Percentiles rank a stretch among this genome's conserved stretches.
These are phyloP conservation scores for Polyploca ridens DNA, from an alignment of 2,888 invertebrate genomes.

Conservation along the genomic window DNA sequence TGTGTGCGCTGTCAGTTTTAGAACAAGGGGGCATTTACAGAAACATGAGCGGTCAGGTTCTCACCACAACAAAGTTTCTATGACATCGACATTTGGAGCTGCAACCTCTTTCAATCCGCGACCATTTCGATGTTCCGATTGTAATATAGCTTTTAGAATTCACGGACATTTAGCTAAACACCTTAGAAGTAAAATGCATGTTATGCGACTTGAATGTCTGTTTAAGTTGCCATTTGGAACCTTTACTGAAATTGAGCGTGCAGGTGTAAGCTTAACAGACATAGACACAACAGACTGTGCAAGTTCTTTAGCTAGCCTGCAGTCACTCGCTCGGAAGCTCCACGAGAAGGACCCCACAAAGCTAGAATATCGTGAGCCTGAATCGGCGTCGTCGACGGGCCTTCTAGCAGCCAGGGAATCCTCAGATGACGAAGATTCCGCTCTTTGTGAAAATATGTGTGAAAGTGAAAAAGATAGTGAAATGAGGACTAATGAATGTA, in stretches of 20 bases:
- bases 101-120: conserved; percentile 96
- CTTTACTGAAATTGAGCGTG: conserved; percentile 96
- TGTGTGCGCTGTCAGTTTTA: conserved; percentile 95
- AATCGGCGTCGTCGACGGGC: conserved; percentile 51
- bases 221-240: conserved; percentile 97
- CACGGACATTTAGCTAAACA: conserved; percentile 99
- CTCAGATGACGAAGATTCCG: conserved; percentile 82
- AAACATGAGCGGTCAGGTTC: conserved; percentile 97
- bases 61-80: conserved; percentile 96
- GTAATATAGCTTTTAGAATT: conserved; percentile 97
- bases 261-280: conserved; percentile 94
- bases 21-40: conserved; percentile 95
- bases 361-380: conserved; percentile 86
- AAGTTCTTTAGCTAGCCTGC: conserved; percentile 94
- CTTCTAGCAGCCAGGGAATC: conserved; percentile 75
- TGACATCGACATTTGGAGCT: conserved; percentile 93
- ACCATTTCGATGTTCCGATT: conserved; percentile 98
- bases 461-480: conserved; percentile 80
- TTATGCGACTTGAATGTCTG: conserved; percentile 95
- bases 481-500: conserved; percentile 71
- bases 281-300: conserved; percentile 99
- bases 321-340: conserved; percentile 91
- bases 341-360: conserved; percentile 93
- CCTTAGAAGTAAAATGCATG: conserved; percentile 97
- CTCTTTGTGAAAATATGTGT: conserved; percentile 60